Base-by-base conservation (phyloP, 37 sponge, comb jelly and placozoan species). In the Crambe crambe region DNA sequence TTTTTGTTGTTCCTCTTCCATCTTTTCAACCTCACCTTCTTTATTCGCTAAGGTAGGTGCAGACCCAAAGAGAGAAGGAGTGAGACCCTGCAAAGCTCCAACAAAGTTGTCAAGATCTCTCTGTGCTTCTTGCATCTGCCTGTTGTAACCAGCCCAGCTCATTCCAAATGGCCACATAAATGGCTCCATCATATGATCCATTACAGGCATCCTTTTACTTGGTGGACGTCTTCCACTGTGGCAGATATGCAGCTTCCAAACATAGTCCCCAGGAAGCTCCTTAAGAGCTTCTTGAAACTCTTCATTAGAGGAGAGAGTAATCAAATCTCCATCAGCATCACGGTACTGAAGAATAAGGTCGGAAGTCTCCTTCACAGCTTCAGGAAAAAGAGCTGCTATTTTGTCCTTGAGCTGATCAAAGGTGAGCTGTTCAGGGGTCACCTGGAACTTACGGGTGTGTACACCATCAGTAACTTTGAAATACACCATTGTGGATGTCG, bases 401-500 rank as follows among this genome's bases (percentile, higher is more conserved):
- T 36, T 27, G 29, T 83, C 75, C 58, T 74, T 63, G 38, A 83
- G 35, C 38, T 74, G 58, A 4, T 83, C 68, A 30, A 67, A 83
- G 37, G 75, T 65, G 10, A 83, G 6, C 1, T 83, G 67, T 23
- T 39, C 59, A 30, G 58, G 37, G 10, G 35, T 69, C 17, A 74
- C 75, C 26, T 74, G 75, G 22, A 83, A 67, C 58, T 56, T 74
- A 42, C 83, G 75, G 20, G 75, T 83, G 44, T 83, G 67, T 25
- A 25, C 36, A 15, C 83, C 83, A 42, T 75, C 75, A 57, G 83
- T 47, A 20, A 83, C 83, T 27, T 83, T 83, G 57, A 74, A 29
- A 39, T 56, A 74, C 59, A 74, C 83, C 83, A 83, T 83, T 36
- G 41, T 81, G n/a, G n/a, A n/a, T n/a, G n/a, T n/a, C n/a, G n/a